Conservation (phyloP, 2,888 invertebrate species). For the Thecocarcelia acutangulata region DNA sequence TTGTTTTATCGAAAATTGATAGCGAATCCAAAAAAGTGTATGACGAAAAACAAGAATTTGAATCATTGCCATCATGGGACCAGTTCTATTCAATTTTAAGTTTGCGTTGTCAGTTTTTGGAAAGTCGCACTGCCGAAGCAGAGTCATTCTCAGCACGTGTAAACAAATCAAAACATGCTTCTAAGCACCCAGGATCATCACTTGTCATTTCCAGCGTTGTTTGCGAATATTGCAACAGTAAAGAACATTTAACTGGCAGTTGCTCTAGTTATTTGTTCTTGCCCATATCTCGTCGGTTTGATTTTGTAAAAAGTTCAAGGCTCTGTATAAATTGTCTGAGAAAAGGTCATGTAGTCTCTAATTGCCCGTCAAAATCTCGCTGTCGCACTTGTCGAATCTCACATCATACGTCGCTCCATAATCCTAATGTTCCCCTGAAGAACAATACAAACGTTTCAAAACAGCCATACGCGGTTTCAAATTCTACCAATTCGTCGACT, state of each 20-base stretch:
- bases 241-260: no score
- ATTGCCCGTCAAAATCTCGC: slow-evolving; percentile 32
- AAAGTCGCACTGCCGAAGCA: background rate
- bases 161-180: background rate
- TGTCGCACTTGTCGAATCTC: slow-evolving; percentile 30
- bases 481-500: no score
- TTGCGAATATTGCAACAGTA: slow-evolving; percentile 25
- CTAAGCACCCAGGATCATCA: slow-evolving; percentile 6
- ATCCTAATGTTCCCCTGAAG: background rate
- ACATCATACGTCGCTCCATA: slow-evolving; percentile 21
- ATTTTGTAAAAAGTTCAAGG: slow-evolving; percentile 40
- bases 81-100: background rate
- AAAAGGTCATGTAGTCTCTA: slow-evolving; percentile 21
- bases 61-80: slow-evolving; percentile 33
- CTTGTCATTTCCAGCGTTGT: slow-evolving; percentile 1
- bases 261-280: slow-evolving; percentile 25
- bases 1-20: slow-evolving; percentile 41
- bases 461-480: no score
- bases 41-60: slow-evolving; percentile 45
- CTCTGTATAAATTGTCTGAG: slow-evolving; percentile 42
- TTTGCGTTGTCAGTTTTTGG: background rate
- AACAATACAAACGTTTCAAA: no score
- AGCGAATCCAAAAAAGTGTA: slow-evolving; percentile 21
- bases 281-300: slow-evolving; percentile 27
- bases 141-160: background rate